Percentiles rank a stretch among this genome's conserved stretches.
phyloP scores from a whole-genome alignment of 1,140 invertebrate species.

The Latrodectus geometricus region DNA sequence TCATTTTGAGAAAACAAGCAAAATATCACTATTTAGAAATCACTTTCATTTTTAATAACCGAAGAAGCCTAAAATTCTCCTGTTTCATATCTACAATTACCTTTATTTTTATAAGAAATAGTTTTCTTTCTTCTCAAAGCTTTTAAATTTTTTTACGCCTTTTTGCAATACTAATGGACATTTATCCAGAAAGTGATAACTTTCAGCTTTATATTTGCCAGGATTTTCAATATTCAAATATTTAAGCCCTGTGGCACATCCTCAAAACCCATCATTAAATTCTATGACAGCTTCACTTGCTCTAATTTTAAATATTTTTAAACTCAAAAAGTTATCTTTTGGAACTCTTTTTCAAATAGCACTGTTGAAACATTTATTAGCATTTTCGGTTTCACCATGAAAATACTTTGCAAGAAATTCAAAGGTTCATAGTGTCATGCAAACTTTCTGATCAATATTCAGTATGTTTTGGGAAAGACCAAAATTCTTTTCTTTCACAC shows the following conservation, averaged over 20 bases:
- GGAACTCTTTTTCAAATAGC: slow-evolving; percentile 27
- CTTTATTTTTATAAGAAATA: background rate
- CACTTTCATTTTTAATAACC: no score
- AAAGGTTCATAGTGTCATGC: background rate
- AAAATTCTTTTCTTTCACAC: no score
- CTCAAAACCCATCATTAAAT: slow-evolving; percentile 32
- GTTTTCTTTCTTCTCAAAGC: background rate
- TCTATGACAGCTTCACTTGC: background rate
- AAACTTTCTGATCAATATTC: slow-evolving; percentile 12
- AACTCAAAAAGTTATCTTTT: slow-evolving; percentile 21
- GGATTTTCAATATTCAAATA: background rate
- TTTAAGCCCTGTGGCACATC: background rate
- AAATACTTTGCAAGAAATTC: slow-evolving; percentile 38
- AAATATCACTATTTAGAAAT: no score
- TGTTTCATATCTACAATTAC: background rate
- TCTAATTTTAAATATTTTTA: slow-evolving; percentile 26
- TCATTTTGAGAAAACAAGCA: no score
- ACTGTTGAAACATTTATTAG: slow-evolving; percentile 34
- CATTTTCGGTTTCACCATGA: slow-evolving; percentile 48
- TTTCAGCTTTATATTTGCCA: background rate
- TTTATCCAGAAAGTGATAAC: background rate
- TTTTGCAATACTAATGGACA: background rate
- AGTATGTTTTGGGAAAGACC: slow-evolving; percentile 12
- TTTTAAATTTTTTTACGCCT: background rate
- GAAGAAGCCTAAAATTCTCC: background rate